These are phyloP conservation scores for Rhadina sibilatrix DNA, from an alignment of 2,113 vertebrate species.

Conservation along the genomic window DNA sequence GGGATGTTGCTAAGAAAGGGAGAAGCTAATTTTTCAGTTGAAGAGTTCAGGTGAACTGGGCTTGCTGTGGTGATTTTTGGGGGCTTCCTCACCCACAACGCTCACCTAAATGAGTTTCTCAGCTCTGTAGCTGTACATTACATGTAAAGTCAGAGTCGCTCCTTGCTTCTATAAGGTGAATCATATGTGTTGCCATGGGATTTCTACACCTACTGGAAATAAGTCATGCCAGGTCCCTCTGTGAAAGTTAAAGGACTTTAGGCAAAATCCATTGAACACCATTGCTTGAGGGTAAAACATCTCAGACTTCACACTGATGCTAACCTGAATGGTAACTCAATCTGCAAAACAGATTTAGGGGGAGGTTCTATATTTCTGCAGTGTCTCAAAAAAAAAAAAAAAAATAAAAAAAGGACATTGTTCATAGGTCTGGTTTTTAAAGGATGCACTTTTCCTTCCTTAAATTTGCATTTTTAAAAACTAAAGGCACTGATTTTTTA, in stretches of 20 bases:
- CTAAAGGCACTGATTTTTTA: neutral
- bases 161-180: neutral
- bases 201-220: neutral
- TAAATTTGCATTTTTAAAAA: neutral
- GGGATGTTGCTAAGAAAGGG: accelerated
- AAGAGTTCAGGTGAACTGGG: neutral
- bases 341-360: neutral
- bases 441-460: neutral
- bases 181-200: neutral
- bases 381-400: neutral
- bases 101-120: neutral
- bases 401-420: accelerated
- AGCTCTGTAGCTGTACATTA: accelerated
- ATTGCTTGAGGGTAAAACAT: neutral
- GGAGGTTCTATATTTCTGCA: neutral
- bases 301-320: neutral
- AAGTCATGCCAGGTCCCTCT: neutral
- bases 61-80: neutral
- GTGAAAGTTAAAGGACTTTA: neutral
- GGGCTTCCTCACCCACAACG: neutral
- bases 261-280: neutral
- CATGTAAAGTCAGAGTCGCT: neutral
- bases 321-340: neutral
- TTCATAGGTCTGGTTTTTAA: neutral
- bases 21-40: neutral